Percentiles rank a stretch among this genome's conserved stretches.
These are phyloP conservation scores for Phaethornis superciliosus DNA, from an alignment of 2,113 vertebrate genomes.

Conservation along the genomic window DNA sequence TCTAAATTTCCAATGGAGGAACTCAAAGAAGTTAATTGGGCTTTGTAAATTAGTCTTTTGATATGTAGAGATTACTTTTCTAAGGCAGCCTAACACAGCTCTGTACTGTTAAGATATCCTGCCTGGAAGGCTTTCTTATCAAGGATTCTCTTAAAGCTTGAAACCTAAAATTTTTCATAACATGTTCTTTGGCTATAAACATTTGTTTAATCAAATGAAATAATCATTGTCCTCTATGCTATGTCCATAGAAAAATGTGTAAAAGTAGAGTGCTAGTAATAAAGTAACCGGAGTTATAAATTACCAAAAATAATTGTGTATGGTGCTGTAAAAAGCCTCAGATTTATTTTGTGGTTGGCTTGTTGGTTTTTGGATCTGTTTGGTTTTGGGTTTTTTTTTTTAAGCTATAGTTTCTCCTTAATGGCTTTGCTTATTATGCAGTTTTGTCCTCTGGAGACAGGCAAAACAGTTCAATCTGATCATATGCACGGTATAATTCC, in stretches of 20 bases:
- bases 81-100: background rate
- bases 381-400: background rate
- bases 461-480: background rate
- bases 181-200: background rate
- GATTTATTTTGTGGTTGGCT: background rate
- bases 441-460: background rate
- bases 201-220: background rate
- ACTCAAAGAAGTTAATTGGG: background rate
- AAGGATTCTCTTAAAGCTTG: background rate
- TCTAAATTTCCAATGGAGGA: background rate
- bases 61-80: background rate
- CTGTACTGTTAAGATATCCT: background rate
- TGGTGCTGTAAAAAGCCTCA: background rate
- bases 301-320: background rate
- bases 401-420: background rate
- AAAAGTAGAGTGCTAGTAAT: background rate
- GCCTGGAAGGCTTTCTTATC: background rate
- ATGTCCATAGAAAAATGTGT: background rate
- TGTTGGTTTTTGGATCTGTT: background rate
- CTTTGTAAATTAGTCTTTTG: background rate
- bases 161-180: background rate
- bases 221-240: background rate
- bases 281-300: background rate
- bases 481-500: background rate
- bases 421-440: background rate